Percentiles rank a stretch among this genome's conserved stretches.
These are phyloP conservation scores for Pachycephus smyrnensis DNA, from an alignment of 2,888 invertebrate genomes.

Conservation along the genomic window DNA sequence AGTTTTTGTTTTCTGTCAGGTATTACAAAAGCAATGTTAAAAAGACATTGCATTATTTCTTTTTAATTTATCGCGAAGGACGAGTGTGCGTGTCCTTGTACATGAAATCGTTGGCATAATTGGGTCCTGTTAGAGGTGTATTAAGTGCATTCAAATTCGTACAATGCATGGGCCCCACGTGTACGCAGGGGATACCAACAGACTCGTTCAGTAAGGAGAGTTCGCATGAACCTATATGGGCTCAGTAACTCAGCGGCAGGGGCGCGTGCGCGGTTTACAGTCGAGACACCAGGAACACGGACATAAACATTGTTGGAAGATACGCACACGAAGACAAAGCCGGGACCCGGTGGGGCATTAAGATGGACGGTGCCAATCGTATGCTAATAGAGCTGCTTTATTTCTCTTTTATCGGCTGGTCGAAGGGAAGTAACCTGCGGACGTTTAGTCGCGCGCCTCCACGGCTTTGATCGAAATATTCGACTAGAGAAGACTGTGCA, in stretches of 20 bases:
- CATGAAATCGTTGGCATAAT: not conserved
- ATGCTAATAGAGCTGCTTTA: conserved; percentile 60
- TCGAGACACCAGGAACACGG: conserved; percentile 58
- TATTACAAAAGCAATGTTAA: not conserved
- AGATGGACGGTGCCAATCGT: conserved; percentile 65
- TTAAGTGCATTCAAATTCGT: not conserved
- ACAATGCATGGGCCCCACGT: conserved; percentile 28
- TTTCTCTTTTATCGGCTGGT: conserved; percentile 51
- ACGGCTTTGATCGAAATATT: conserved; percentile 27
- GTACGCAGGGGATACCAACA: conserved; percentile 28
- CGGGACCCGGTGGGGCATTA: conserved; percentile 47
- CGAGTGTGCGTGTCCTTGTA: not conserved
- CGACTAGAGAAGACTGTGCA: not conserved
- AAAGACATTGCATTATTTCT: not conserved
- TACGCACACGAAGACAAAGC: conserved; percentile 50
- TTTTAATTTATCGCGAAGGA: not conserved
- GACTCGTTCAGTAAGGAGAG: conserved; percentile 36
- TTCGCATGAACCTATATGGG: conserved; percentile 26
- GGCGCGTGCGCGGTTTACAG: conserved; percentile 60
- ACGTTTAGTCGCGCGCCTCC: conserved; percentile 7
- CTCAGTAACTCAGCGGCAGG: conserved; percentile 20
- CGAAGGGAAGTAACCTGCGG: conserved; percentile 37
- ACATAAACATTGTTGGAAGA: conserved; percentile 62
- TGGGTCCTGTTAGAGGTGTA: not conserved
- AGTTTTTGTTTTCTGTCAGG: not conserved